These are phyloP conservation scores for Nemopilema nomurai DNA, from an alignment of 30 jellyfish, hydroid and myxozoan species.

Conservation along the genomic window DNA sequence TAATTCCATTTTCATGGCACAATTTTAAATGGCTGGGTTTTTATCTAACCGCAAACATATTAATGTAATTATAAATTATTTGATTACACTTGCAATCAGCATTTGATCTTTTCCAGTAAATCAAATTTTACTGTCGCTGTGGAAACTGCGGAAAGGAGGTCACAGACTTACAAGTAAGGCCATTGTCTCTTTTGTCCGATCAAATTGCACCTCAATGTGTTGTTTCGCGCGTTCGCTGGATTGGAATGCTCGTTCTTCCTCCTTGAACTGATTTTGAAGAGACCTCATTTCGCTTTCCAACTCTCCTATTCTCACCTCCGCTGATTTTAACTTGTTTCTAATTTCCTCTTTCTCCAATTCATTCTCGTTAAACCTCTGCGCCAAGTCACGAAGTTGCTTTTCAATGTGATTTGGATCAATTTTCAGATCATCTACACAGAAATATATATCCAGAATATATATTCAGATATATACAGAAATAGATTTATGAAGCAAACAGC, in stretches of 20 bases:
- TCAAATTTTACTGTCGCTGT: too few species aligned
- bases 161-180: constrained; percentile 54
- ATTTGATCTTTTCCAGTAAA: too few species aligned
- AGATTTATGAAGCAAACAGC: too few species aligned
- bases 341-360: constrained; percentile 45
- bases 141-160: too few species aligned
- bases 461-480: too few species aligned
- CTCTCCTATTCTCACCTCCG: constrained; percentile 33
- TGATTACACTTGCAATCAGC: too few species aligned
- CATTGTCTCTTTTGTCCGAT: constrained; percentile 73
- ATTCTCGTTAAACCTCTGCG: constrained; percentile 21
- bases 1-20: too few species aligned
- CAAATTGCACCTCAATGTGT: constrained; percentile 68
- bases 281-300: constrained; percentile 14
- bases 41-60: too few species aligned
- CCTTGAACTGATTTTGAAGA: constrained; percentile 38
- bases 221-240: constrained; percentile 72
- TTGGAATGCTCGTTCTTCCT: constrained; percentile 36
- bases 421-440: constrained; percentile 56
- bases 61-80: too few species aligned
- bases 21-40: too few species aligned
- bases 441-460: background rate
- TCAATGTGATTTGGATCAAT: constrained; percentile 52
- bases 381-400: constrained; percentile 19
- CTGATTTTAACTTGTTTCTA: constrained; percentile 26